phyloP scores from a whole-genome alignment of 2,797 vertebrate genomes.

The Gymnocypris eckloni region DNA sequence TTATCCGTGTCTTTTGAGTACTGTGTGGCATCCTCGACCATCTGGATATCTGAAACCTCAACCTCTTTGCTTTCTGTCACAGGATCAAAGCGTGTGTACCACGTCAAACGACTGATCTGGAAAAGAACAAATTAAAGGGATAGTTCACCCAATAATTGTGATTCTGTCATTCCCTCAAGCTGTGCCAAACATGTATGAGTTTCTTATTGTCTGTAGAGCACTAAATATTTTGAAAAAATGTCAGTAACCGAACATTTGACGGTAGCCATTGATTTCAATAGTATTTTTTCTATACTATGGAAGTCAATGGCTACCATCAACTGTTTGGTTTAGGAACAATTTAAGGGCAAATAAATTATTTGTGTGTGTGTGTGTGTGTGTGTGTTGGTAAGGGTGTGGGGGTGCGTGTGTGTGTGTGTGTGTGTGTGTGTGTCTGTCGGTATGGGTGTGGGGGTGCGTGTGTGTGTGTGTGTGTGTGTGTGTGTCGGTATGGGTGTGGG shows the following conservation, averaged over 20 bases:
- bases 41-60: constrained; percentile 56
- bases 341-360: neutral
- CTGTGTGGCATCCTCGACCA: constrained; percentile 56
- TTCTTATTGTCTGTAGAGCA: neutral
- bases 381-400: too few relatives aligned
- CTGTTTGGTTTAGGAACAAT: neutral
- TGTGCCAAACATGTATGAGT: neutral
- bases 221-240: neutral
- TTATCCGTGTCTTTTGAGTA: constrained; percentile 36
- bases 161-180: neutral
- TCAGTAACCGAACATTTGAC: neutral
- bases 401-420: too few relatives aligned
- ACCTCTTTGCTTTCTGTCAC: constrained; percentile 60
- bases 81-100: constrained; percentile 87
- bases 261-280: neutral
- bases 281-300: neutral
- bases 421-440: neutral
- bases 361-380: neutral
- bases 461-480: too few relatives aligned
- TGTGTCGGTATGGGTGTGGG: too few relatives aligned
- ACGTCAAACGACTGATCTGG: constrained; percentile 89
- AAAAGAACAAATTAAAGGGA: neutral
- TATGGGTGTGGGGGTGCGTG: too few relatives aligned
- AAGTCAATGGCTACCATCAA: too few relatives aligned
- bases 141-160: neutral